Conservation (phyloP, 2,113 vertebrate genomes). For the Phalacrocorax carbo region DNA sequence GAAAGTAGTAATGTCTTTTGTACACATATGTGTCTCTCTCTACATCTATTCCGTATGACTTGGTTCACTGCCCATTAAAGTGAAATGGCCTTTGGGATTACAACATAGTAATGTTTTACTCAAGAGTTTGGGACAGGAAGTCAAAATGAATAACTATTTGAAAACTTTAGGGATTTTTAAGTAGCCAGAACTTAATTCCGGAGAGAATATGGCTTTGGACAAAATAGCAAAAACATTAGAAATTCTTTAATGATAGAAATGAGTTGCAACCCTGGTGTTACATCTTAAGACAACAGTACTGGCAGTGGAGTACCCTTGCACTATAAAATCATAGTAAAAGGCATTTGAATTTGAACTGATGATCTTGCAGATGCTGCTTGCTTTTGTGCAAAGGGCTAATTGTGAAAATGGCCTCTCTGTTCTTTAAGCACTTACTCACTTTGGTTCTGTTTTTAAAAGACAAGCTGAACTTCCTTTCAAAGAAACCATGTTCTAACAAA, state of each 20-base stretch:
- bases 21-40: background rate
- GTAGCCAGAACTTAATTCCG: slow-evolving; percentile 8
- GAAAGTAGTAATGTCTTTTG: background rate
- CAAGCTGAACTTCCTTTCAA: background rate
- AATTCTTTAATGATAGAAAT: background rate
- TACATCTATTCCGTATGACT: slow-evolving; percentile 7
- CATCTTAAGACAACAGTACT: background rate
- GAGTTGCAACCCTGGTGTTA: background rate
- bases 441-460: background rate
- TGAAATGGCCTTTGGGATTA: slow-evolving; percentile 36
- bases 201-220: background rate
- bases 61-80: slow-evolving; percentile 35
- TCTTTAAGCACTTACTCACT: background rate
- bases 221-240: background rate
- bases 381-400: background rate
- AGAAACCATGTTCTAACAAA: background rate
- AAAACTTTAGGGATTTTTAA: slow-evolving; percentile 28
- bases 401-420: background rate
- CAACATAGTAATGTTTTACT: background rate
- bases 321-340: background rate
- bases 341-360: background rate
- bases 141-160: slow-evolving; percentile 4
- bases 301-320: background rate
- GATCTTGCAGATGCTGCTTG: background rate
- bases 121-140: slow-evolving; percentile 35